These are phyloP conservation scores for Uromys caudimaculatus DNA, from an alignment of 2,797 vertebrate genomes.

Conservation along the genomic window DNA sequence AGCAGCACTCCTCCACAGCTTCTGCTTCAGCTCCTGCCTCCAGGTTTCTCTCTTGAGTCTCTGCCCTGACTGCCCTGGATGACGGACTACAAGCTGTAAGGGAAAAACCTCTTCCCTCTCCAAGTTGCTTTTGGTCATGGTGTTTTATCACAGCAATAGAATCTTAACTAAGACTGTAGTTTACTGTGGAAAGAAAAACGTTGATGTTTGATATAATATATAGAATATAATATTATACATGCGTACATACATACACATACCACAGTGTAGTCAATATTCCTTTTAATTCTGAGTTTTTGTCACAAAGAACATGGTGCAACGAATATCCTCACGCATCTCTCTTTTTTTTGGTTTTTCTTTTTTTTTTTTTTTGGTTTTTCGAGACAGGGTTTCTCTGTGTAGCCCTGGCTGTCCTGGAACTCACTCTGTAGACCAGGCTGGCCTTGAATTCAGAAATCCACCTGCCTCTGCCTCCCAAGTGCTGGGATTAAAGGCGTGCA, in stretches of 20 bases:
- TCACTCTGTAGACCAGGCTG: too few species aligned
- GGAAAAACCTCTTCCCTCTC: background rate
- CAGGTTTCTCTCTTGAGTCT: background rate
- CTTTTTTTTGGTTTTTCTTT: too few species aligned
- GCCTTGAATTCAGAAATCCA: too few species aligned
- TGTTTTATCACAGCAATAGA: background rate
- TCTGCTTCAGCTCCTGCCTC: too few species aligned
- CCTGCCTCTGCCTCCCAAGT: too few species aligned
- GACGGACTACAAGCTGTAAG: background rate
- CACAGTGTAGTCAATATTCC: background rate
- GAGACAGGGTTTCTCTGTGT: too few species aligned
- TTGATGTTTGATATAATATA: background rate
- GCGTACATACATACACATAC: background rate
- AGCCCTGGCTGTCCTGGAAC: too few species aligned
- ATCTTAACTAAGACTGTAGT: background rate
- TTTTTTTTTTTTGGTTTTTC: too few species aligned
- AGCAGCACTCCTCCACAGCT: too few species aligned
- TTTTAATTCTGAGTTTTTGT: conserved; percentile 52
- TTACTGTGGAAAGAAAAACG: conserved; percentile 3
- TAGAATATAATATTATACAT: background rate
- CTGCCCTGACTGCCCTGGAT: background rate
- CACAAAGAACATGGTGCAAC: background rate
- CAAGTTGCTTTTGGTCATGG: background rate
- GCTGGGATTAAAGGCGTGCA: too few species aligned
- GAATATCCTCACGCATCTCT: background rate